Evolutionary conservation across 1,140 invertebrate species (phyloP).

Genomic region (Colletes latitarsis): DNA sequence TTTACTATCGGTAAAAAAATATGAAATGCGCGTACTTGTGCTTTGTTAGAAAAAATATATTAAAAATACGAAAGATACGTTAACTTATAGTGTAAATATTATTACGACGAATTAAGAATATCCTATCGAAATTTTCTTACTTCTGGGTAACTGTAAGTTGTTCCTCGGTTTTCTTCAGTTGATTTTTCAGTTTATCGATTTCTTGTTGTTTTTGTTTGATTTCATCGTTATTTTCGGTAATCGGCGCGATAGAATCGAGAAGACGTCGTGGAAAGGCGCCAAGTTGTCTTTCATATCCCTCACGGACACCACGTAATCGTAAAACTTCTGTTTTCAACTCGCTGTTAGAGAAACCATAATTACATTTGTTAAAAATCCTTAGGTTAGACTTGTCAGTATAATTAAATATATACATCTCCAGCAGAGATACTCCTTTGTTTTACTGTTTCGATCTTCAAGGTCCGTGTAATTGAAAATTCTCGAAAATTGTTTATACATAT

Average conservation of each 20-base stretch:
- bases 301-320: slow-evolving; percentile 82
- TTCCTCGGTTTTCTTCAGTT: slow-evolving; percentile 83
- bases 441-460: background rate
- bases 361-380: background rate
- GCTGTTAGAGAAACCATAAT: slow-evolving; percentile 62
- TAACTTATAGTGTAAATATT: no score
- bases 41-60: no score
- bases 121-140: slow-evolving; percentile 57
- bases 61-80: no score
- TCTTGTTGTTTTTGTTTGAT: slow-evolving; percentile 83
- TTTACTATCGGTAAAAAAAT: no score
- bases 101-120: no score
- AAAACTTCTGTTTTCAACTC: slow-evolving; percentile 87
- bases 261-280: slow-evolving; percentile 67
- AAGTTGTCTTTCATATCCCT: slow-evolving; percentile 82
- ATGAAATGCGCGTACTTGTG: no score
- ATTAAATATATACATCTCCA: slow-evolving; percentile 3
- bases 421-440: background rate
- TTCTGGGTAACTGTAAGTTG: slow-evolving; percentile 76
- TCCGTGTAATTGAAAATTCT: background rate
- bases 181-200: slow-evolving; percentile 82
- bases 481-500: background rate
- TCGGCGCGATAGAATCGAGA: slow-evolving; percentile 70
- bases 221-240: slow-evolving; percentile 75
- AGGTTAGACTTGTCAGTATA: background rate